Base-by-base conservation (phyloP, 2,797 vertebrate genomes). In the Poeciliopsis infans region DNA sequence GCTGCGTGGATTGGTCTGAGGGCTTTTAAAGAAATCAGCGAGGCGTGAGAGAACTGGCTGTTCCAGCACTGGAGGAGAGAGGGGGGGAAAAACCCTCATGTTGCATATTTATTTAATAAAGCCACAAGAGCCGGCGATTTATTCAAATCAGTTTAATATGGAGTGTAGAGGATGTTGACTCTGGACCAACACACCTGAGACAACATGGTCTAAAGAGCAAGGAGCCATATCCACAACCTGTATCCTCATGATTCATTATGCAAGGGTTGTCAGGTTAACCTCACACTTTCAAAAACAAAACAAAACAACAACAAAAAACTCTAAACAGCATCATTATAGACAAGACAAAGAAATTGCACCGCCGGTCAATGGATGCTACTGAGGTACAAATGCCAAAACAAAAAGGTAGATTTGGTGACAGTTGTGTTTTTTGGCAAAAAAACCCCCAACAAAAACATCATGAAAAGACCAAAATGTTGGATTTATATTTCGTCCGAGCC, bases 41-140 rank as follows among this genome's bases (percentile, higher is more conserved):
- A 74, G 15, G n/a, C 8, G 74, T 72, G 33, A 85, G 75, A 31
- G 94, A 79, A 95, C 93, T 92, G 75, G 13, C 43, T 93, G 93
- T 94, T 78, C 92, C 77, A 33, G n/a, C 1, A 5, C 7, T 46
- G 15, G n/a, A 31, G 28, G 20, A 2, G 13, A 28, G 7, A 41
- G 0, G 12, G 18, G 4, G 1, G 18, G n/a, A 4, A 6, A 55
- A 5, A 5, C 28, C 45, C 23, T 70, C 0, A 72, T 23, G 23
- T 20, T 16, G n/a, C n/a, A 75, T 49, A 31, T 12, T 47, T 10
- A 71, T 46, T 45, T 59, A 0, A 70, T 36, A 41, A 41, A 70
- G 41, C 23, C 23, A 39, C 33, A 70, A 71, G 41, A 45, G 0
- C n/a, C 2, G 36, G 18, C 1, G 33, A 51, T 41, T n/a, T 53